These are phyloP conservation scores for Belonocnema kinseyi DNA, from an alignment of 1,140 invertebrate species.

Conservation along the genomic window DNA sequence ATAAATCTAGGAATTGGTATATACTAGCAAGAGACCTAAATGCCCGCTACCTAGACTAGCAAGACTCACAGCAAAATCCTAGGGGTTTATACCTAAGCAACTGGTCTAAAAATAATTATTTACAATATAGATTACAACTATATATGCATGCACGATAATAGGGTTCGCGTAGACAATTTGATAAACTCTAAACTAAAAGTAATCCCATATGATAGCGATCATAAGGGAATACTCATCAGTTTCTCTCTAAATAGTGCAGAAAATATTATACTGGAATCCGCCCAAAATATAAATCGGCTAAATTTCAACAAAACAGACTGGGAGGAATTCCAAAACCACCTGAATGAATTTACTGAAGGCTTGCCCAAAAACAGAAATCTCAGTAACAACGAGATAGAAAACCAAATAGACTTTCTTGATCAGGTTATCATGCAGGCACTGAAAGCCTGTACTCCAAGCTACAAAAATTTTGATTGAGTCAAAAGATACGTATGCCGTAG, in stretches of 20 bases:
- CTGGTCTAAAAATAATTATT: conserved; percentile 40
- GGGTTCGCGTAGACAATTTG: conserved; percentile 31
- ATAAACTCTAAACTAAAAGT: conserved; percentile 21
- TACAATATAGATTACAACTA: conserved; percentile 42
- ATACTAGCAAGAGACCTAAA: conserved; percentile 54
- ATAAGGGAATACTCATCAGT: conserved; percentile 37
- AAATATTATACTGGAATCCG: background rate
- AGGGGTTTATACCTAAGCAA: conserved; percentile 38
- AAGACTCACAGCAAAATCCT: conserved; percentile 34
- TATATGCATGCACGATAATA: conserved; percentile 39
- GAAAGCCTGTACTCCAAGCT: background rate
- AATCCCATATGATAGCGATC: conserved; percentile 47
- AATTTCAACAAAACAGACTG: background rate
- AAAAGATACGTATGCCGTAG: too few species aligned
- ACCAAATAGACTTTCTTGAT: too few species aligned
- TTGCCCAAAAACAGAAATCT: too few species aligned
- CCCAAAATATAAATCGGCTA: background rate
- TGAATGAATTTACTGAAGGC: too few species aligned
- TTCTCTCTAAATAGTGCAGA: background rate
- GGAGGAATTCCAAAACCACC: background rate
- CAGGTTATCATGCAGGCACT: too few species aligned
- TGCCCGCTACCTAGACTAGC: conserved; percentile 44
- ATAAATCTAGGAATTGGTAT: conserved; percentile 40
- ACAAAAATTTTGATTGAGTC: background rate
- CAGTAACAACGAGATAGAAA: too few species aligned